A percentile compares a stretch with the other conserved stretches of the same genome.
phyloP scores from a whole-genome alignment of 2,113 vertebrate genomes.

The Serinus canaria region DNA sequence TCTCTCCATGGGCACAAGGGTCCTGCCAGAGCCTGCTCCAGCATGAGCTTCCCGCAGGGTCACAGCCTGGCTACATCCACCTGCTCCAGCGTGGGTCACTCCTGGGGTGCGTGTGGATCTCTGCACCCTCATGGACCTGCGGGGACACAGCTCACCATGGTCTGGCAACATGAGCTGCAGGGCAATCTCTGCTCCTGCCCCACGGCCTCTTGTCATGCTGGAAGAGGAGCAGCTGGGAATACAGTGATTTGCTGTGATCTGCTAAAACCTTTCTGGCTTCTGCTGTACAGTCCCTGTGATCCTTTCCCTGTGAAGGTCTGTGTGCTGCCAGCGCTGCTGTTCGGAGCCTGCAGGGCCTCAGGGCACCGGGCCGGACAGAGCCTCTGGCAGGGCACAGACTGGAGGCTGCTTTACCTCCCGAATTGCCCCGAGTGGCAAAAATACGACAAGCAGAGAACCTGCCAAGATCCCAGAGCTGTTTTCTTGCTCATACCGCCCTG shows the following conservation, averaged over 20 bases:
- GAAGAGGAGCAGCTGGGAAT: background rate
- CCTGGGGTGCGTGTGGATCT: background rate
- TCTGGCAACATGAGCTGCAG: background rate
- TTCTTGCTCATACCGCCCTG: rapidly evolving
- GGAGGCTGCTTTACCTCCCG: background rate
- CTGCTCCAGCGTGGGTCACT: background rate
- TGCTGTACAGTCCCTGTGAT: rapidly evolving
- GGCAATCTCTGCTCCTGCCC: background rate
- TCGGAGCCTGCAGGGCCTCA: background rate
- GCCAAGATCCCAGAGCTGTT: background rate
- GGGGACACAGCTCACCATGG: background rate
- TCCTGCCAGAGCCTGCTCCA: background rate
- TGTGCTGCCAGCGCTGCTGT: rapidly evolving
- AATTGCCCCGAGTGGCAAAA: background rate
- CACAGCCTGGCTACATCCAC: background rate
- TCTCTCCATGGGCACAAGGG: background rate
- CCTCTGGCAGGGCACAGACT: background rate
- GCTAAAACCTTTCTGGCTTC: background rate
- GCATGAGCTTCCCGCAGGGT: background rate
- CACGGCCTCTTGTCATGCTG: background rate
- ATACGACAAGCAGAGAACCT: background rate
- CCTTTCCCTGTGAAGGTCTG: background rate
- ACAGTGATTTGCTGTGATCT: background rate
- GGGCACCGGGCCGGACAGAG: rapidly evolving
- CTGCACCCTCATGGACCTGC: background rate